phyloP scores from a whole-genome alignment of 2,797 vertebrate species.

The Sparidentex hasta region DNA sequence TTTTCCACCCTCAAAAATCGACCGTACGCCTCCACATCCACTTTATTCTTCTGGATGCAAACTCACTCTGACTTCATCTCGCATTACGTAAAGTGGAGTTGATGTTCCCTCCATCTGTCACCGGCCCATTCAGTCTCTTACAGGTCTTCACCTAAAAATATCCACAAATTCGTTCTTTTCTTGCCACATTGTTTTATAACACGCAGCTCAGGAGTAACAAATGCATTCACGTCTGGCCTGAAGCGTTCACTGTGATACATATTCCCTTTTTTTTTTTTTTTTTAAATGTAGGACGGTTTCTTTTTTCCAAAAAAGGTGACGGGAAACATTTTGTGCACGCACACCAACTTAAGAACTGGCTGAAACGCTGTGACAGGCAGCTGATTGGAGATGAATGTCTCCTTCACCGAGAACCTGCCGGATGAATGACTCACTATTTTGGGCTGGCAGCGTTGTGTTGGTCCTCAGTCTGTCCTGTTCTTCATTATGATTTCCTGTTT shows the following conservation, averaged over 20 bases:
- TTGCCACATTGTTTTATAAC: slow-evolving; percentile 26
- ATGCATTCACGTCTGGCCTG: slow-evolving; percentile 8
- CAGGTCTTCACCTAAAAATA: background rate
- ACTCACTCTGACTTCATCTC: background rate
- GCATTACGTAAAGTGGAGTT: background rate
- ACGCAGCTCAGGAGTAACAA: slow-evolving; percentile 26
- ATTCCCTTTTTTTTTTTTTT: background rate
- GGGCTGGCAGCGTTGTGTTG: slow-evolving; percentile 11
- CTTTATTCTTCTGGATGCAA: background rate
- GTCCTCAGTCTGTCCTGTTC: background rate
- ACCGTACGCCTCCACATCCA: too few species aligned
- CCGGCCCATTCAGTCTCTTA: background rate
- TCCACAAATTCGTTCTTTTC: background rate
- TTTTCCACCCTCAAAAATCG: background rate
- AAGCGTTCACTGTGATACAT: background rate
- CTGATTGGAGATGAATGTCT: slow-evolving; percentile 50
- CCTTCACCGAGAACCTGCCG: slow-evolving; percentile 32
- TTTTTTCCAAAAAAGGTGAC: background rate
- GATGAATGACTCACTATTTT: slow-evolving; percentile 37
- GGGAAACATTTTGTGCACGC: slow-evolving; percentile 6
- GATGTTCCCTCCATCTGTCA: background rate
- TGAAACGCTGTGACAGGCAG: slow-evolving; percentile 7
- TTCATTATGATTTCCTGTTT: slow-evolving; percentile 13
- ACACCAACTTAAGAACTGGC: slow-evolving; percentile 26
- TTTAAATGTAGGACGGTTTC: background rate